phyloP scores from a whole-genome alignment of 2,797 vertebrate species.

The Protosalanx chinensis region DNA sequence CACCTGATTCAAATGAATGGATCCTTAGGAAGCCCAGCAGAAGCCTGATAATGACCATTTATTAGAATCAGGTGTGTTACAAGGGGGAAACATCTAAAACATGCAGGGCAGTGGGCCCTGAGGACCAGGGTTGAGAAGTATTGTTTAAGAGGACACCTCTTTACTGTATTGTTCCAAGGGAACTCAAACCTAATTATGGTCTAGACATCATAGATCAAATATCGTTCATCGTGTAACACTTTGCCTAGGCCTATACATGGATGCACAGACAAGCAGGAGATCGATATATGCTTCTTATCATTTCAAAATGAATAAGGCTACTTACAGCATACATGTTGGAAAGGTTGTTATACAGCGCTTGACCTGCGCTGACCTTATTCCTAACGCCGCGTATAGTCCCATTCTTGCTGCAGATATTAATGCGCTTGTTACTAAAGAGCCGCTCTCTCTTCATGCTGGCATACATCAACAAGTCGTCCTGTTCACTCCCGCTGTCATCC shows the following conservation, averaged over 20 bases:
- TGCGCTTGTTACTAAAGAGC: conserved; percentile 83
- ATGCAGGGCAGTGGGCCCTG: too few species aligned
- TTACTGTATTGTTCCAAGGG: too few species aligned
- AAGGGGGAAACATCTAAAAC: too few species aligned
- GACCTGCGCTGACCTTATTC: conserved; percentile 98
- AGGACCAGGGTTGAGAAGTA: too few species aligned
- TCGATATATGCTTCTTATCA: not conserved
- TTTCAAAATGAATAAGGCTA: conserved; percentile 5
- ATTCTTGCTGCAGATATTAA: conserved; percentile 98
- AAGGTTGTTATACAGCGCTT: conserved; percentile 95
- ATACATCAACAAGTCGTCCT: conserved; percentile 84
- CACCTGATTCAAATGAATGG: too few species aligned
- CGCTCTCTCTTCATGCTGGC: conserved; percentile 84
- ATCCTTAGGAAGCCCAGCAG: too few species aligned
- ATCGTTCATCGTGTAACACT: too few species aligned
- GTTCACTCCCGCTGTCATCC: conserved; percentile 76
- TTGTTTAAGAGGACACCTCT: too few species aligned
- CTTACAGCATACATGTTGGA: conserved; percentile 88
- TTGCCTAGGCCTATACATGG: not conserved
- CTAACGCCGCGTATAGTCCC: conserved; percentile 94
- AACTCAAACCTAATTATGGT: not conserved
- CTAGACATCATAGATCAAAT: too few species aligned
- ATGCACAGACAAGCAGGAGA: not conserved
- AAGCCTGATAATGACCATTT: too few species aligned
- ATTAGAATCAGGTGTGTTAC: too few species aligned